Base-by-base conservation (phyloP, 2,113 vertebrate genomes). In the Amblyopsis rosae region DNA sequence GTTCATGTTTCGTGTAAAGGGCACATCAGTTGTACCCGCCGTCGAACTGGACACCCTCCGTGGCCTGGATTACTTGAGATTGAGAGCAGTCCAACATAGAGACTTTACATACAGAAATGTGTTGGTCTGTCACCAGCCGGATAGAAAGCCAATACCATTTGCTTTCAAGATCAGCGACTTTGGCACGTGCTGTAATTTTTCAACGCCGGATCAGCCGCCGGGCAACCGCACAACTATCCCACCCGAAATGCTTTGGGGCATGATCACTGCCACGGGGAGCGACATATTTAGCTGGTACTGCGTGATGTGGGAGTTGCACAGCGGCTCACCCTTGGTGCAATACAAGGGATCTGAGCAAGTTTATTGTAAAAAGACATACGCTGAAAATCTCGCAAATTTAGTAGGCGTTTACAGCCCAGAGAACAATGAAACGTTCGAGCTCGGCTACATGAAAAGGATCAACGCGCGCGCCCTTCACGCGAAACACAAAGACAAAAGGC, bases 271-370 rank as follows among this genome's bases (percentile, higher is more conserved):
- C 19, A 26, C 19, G 19, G 19, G 19, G 33, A 59, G 58, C 58
- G 58, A 59, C 32, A 12, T 59, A 15, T 59, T 59, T 32, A 49
- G 48, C 48, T 49, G 48, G 48, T 8, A 8, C 48, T 49, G 48
- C 48, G 48, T 60, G 58, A 60, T 60, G 58, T 60, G 58, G 58
- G 58, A 60, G 58, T 35, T 60, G 32, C 33, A 60, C 58, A 60
- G 13, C 11, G 0, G 1, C 26, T n/a, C 5, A 45, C 35, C 33
- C 19, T 26, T 26, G 19, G 19, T 26, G 19, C 19, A 26, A 26
- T 26, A 26, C 19, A 26, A 26, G 19, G 19, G 19, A 26, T 26
- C 19, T 26, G 19, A 26, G 19, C 19, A 26, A 26, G 19, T 26
- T 26, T 26, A 26, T 26, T 26, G 19, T 26, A 26, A 26, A 26